phyloP scores from a whole-genome alignment of 2,888 invertebrate genomes.

The Ochropacha duplaris region DNA sequence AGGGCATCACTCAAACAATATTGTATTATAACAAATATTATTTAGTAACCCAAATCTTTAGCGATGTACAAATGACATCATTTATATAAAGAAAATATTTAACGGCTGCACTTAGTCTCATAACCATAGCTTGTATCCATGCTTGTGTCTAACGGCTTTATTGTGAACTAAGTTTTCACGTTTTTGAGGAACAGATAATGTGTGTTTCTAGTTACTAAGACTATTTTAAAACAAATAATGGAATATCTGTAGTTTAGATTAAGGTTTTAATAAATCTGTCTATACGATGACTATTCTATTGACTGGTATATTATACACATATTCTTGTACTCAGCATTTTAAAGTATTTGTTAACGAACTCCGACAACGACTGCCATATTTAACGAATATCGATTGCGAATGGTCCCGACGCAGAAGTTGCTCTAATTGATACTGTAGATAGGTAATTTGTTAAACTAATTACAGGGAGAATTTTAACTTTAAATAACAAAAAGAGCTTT shows the following conservation, averaged over 20 bases:
- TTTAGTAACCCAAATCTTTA: neutral
- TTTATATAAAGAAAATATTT: no score
- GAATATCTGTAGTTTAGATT: neutral
- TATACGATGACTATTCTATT: no score
- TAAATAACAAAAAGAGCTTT: conserved; percentile 27
- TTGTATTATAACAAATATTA: neutral
- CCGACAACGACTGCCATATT: neutral
- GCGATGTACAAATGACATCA: neutral
- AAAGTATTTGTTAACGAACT: neutral
- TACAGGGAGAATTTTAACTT: conserved; percentile 40
- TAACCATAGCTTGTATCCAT: no score
- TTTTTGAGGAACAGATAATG: no score
- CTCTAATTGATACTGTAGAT: conserved; percentile 41
- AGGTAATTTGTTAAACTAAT: conserved; percentile 54
- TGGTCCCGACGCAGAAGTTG: conserved; percentile 19
- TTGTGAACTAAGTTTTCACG: no score
- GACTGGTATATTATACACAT: neutral
- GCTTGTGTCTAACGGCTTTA: no score
- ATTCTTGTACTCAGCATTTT: neutral
- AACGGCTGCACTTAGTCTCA: no score
- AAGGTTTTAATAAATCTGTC: no score
- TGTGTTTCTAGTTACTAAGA: no score
- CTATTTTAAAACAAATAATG: no score
- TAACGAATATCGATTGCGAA: conserved; percentile 17
- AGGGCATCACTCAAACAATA: neutral